Conservation (phyloP, 2,888 invertebrate species). For the Trissolcus japonicus region DNA sequence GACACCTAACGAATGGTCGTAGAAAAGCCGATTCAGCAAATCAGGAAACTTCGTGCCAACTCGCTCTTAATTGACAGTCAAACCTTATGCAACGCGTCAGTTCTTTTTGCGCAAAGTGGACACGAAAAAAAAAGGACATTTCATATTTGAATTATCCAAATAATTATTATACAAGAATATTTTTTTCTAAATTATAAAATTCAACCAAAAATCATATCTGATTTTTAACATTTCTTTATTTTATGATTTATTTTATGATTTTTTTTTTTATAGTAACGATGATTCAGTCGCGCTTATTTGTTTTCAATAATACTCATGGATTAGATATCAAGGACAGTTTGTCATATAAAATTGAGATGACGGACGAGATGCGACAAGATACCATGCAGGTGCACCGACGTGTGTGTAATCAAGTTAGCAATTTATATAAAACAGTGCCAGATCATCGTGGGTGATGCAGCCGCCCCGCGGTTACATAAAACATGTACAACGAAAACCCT, state of each 20-base stretch:
- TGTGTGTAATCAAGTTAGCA: conserved; percentile 73
- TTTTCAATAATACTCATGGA: too few species aligned
- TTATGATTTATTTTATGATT: too few species aligned
- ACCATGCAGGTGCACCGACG: conserved; percentile 65
- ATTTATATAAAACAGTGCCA: conserved; percentile 72
- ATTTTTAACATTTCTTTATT: too few species aligned
- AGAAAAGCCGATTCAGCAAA: conserved; percentile 71
- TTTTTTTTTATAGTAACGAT: too few species aligned
- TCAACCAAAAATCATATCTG: too few species aligned
- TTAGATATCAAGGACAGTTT: too few species aligned
- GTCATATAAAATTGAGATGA: conserved; percentile 2
- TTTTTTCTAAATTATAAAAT: too few species aligned
- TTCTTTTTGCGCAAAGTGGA: conserved; percentile 9
- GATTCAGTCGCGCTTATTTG: too few species aligned
- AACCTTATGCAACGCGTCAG: conserved; percentile 54
- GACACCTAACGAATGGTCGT: conserved; percentile 62
- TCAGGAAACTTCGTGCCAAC: conserved; percentile 58
- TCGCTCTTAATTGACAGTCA: conserved; percentile 68
- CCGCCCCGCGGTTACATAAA: conserved; percentile 71
- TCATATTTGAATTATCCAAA: too few species aligned
- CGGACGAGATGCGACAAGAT: conserved; percentile 61
- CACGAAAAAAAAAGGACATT: background rate
- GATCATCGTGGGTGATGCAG: conserved; percentile 64
- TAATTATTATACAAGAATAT: too few species aligned
- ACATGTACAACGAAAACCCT: conserved; percentile 67